phyloP scores from a whole-genome alignment of 1,140 invertebrate genomes.

The Cotesia glomerata region DNA sequence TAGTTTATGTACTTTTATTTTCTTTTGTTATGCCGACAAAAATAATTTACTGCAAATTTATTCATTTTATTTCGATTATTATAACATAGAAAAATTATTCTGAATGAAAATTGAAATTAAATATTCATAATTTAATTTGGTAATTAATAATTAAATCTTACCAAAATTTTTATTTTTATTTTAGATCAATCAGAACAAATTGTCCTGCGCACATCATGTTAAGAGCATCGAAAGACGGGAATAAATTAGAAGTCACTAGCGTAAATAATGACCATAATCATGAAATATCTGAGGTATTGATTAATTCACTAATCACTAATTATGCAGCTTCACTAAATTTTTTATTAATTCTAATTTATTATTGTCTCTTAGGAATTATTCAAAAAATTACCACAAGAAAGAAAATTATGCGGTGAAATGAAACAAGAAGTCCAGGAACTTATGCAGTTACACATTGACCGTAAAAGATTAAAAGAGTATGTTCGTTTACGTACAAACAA shows the following conservation, averaged over 20 bases:
- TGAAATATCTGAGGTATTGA: constrained; percentile 57
- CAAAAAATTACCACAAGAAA: constrained; percentile 58
- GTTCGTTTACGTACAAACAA: constrained; percentile 57
- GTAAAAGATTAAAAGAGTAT: constrained; percentile 58
- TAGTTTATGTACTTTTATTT: neutral
- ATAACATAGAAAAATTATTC: too few relatives aligned
- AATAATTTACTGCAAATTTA: too few relatives aligned
- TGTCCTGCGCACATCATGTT: constrained; percentile 62
- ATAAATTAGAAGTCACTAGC: constrained; percentile 61
- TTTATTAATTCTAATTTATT: constrained; percentile 12
- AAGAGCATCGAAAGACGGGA: constrained; percentile 60
- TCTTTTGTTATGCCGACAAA: too few relatives aligned
- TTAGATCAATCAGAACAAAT: constrained; percentile 58
- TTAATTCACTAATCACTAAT: neutral
- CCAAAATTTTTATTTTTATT: neutral
- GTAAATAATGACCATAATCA: constrained; percentile 63
- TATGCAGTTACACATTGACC: constrained; percentile 56
- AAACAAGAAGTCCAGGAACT: constrained; percentile 60
- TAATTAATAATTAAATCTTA: constrained; percentile 1
- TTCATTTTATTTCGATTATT: too few relatives aligned
- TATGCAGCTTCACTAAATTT: neutral
- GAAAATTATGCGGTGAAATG: constrained; percentile 56
- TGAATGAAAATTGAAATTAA: too few relatives aligned
- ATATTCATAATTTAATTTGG: neutral
- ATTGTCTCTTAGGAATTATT: constrained; percentile 48